Percentiles rank a stretch among this genome's conserved stretches.
Evolutionary conservation across 2,888 invertebrate genomes (phyloP).

Genomic region (Protodeltote pygarga): DNA sequence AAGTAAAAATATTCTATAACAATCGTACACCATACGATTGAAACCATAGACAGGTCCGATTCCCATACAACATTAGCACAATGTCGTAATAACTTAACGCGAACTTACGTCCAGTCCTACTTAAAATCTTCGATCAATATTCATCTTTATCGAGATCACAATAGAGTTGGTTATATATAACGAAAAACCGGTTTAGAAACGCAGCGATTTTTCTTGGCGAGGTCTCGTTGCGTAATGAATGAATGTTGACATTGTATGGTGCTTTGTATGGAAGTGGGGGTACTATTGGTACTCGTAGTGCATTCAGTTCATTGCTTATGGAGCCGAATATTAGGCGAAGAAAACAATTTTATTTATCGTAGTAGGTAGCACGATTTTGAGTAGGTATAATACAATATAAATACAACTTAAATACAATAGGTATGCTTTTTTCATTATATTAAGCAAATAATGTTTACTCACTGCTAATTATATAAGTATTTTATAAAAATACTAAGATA

Average conservation of each 20-base stretch:
- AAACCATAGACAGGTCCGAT: constrained; percentile 32
- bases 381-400: too few relatives aligned
- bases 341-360: background rate
- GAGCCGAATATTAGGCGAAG: background rate
- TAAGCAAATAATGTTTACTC: too few relatives aligned
- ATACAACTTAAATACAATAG: too few relatives aligned
- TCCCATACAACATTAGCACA: constrained; percentile 53
- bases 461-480: too few relatives aligned
- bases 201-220: constrained; percentile 73
- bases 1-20: constrained; percentile 6
- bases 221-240: constrained; percentile 82
- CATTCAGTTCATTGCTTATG: constrained; percentile 33
- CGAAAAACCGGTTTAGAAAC: constrained; percentile 63
- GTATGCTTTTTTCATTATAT: too few relatives aligned
- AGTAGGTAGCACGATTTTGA: too few relatives aligned
- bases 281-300: constrained; percentile 40
- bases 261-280: constrained; percentile 53
- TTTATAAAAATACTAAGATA: too few relatives aligned
- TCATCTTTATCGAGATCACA: constrained; percentile 42
- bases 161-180: constrained; percentile 50
- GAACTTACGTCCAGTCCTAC: constrained; percentile 59
- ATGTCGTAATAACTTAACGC: constrained; percentile 62
- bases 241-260: constrained; percentile 79
- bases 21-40: constrained; percentile 15
- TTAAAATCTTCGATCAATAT: constrained; percentile 47